phyloP scores from a whole-genome alignment of 2,797 vertebrate species.

The Sphaeramia orbicularis region DNA sequence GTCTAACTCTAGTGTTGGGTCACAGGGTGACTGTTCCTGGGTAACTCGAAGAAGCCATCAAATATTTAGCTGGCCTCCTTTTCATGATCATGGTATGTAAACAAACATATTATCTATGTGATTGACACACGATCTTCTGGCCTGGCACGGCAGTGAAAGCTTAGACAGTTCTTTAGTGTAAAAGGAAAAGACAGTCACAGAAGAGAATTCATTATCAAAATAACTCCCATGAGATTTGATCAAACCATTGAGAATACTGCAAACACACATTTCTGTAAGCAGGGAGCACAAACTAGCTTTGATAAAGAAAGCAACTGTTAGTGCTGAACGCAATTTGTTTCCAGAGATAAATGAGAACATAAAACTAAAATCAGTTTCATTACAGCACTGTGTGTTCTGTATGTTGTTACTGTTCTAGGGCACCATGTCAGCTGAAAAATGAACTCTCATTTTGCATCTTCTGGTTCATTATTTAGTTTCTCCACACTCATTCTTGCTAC shows the following conservation, averaged over 20 bases:
- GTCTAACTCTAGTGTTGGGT: constrained; percentile 71
- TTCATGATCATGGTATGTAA: constrained; percentile 81
- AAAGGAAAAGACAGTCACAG: constrained; percentile 55
- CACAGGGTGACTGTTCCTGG: constrained; percentile 74
- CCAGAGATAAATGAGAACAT: constrained; percentile 20
- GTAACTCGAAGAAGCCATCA: constrained; percentile 85
- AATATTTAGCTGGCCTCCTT: constrained; percentile 82
- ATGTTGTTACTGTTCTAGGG: constrained; percentile 10
- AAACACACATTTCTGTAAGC: not conserved
- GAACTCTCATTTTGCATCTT: constrained; percentile 20
- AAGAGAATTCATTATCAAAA: constrained; percentile 56
- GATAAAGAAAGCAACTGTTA: constrained; percentile 19
- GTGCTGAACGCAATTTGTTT: constrained; percentile 15
- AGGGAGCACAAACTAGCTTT: constrained; percentile 1
- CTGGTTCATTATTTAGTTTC: constrained; percentile 18
- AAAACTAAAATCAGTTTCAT: constrained; percentile 11
- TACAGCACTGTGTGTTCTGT: not conserved
- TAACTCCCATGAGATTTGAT: constrained; percentile 43
- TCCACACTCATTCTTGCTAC: not conserved
- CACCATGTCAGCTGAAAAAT: constrained; percentile 23
- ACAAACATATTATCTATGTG: constrained; percentile 80
- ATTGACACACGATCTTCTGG: constrained; percentile 70
- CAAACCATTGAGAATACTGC: constrained; percentile 10
- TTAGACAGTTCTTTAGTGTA: constrained; percentile 62
- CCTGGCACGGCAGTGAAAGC: constrained; percentile 67